Conservation (phyloP, 2,113 vertebrate species). For the Leucopsar rothschildi region DNA sequence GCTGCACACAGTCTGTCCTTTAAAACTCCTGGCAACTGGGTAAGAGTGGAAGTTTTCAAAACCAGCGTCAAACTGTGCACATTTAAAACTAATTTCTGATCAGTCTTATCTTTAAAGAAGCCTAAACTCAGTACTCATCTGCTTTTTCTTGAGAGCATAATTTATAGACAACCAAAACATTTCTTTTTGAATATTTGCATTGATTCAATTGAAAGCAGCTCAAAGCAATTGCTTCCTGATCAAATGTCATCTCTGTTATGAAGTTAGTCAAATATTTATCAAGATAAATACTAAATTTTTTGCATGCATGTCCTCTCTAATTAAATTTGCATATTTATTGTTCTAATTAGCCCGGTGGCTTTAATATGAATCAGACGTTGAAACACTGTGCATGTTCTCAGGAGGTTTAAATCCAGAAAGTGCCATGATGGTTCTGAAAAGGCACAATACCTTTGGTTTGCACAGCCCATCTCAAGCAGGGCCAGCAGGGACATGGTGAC, state of each 20-base stretch:
- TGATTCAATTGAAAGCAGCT: neutral
- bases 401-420: neutral
- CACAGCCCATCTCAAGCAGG: neutral
- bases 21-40: neutral
- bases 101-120: neutral
- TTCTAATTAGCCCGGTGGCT: neutral
- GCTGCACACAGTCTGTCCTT: neutral
- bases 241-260: slow-evolving; percentile 4
- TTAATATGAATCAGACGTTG: neutral
- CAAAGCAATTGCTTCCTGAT: neutral
- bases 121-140: neutral
- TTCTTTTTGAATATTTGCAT: neutral
- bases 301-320: neutral
- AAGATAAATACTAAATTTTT: neutral
- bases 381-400: neutral
- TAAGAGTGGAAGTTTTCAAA: neutral
- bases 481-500: neutral
- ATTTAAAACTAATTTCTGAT: neutral
- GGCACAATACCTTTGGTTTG: neutral
- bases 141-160: neutral
- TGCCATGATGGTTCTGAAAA: neutral
- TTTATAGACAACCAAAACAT: neutral
- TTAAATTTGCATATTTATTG: slow-evolving; percentile 28
- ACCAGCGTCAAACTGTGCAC: neutral
- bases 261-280: slow-evolving; percentile 37